A percentile compares a stretch with the other conserved stretches of the same genome.
Evolutionary conservation across 2,797 vertebrate genomes (phyloP).

Genomic region (Platyrinchus mystaceus): DNA sequence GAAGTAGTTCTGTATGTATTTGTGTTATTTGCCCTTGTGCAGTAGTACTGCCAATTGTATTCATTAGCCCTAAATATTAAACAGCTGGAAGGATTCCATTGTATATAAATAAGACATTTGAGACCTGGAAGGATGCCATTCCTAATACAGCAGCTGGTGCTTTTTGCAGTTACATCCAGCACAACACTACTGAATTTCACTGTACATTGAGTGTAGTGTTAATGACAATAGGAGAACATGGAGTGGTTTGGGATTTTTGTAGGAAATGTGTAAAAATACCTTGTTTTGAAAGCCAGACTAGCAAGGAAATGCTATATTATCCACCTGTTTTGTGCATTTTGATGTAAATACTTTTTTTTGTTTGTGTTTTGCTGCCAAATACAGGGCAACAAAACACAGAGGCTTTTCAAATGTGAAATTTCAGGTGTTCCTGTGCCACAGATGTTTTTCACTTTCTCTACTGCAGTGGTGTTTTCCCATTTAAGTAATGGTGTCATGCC

Average conservation of each 20-base stretch:
- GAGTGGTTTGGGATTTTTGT: slow-evolving; percentile 45
- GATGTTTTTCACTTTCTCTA: neutral
- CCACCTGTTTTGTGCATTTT: slow-evolving; percentile 48
- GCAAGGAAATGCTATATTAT: slow-evolving; percentile 26
- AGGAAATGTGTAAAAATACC: slow-evolving; percentile 55
- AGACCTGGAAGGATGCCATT: slow-evolving; percentile 78
- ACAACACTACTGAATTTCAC: slow-evolving; percentile 60
- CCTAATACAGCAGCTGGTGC: slow-evolving; percentile 76
- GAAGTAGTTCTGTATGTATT: slow-evolving; percentile 60
- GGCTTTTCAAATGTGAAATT: neutral
- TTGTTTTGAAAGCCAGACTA: slow-evolving; percentile 36
- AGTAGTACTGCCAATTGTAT: slow-evolving; percentile 78
- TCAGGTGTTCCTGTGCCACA: neutral
- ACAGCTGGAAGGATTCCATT: slow-evolving; percentile 81
- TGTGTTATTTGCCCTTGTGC: slow-evolving; percentile 71
- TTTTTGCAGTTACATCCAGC: slow-evolving; percentile 74
- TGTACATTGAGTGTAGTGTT: slow-evolving; percentile 52
- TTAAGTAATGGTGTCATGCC: neutral
- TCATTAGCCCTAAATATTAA: slow-evolving; percentile 86
- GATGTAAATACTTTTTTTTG: neutral
- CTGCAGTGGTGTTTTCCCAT: neutral
- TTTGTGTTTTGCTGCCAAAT: slow-evolving; percentile 5
- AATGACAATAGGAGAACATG: slow-evolving; percentile 63
- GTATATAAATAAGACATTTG: slow-evolving; percentile 83
- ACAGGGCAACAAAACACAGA: neutral